A percentile compares a stretch with the other conserved stretches of the same genome.
Conservation (phyloP, 2,888 invertebrate genomes). For the Caenorhabditis sp. region DNA sequence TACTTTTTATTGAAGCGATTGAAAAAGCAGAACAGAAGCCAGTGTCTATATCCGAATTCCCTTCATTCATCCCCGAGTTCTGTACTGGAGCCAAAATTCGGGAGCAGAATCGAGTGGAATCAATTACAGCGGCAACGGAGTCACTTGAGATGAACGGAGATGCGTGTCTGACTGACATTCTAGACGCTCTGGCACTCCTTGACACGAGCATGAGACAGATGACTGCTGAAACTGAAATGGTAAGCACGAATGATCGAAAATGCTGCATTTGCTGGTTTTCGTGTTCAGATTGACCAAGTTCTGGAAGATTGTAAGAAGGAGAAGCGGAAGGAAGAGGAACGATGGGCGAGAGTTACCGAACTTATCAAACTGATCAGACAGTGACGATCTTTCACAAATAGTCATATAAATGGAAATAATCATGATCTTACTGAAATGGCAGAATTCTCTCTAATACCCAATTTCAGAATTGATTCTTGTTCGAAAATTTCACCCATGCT, state of each 20-base stretch:
- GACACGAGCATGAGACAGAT: constrained; percentile 23
- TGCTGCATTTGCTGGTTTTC: background rate
- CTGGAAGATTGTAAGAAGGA: constrained; percentile 17
- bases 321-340: background rate
- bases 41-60: background rate
- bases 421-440: background rate
- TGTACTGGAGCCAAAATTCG: constrained; percentile 21
- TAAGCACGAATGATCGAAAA: background rate
- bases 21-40: background rate
- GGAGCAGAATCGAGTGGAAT: constrained; percentile 27
- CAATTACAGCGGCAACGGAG: background rate
- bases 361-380: constrained; percentile 14
- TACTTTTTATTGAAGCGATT: background rate
- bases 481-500: too few relatives aligned
- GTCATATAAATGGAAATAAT: too few relatives aligned
- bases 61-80: background rate
- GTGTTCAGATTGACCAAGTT: constrained; percentile 26
- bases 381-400: background rate
- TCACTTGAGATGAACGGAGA: background rate
- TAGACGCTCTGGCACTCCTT: constrained; percentile 10
- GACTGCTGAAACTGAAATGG: constrained; percentile 12
- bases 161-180: constrained; percentile 19
- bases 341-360: constrained; percentile 18
- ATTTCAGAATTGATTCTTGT: too few relatives aligned
- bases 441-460: too few relatives aligned